Conservation (phyloP, 1,140 invertebrate species). For the Coptotermes formosanus region DNA sequence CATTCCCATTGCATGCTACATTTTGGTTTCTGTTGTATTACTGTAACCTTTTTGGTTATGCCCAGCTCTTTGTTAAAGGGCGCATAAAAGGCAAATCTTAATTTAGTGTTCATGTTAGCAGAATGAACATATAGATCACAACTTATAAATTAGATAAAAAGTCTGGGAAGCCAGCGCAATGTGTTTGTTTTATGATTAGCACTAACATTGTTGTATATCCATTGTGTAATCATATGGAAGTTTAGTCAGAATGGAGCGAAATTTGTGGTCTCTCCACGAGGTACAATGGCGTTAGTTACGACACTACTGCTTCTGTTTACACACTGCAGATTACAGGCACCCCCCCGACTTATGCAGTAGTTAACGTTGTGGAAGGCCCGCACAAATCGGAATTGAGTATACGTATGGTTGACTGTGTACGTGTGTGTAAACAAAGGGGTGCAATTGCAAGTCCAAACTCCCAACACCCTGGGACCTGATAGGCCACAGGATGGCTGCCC, state of each 20-base stretch:
- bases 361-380: no score
- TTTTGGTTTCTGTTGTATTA: constrained; percentile 17
- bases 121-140: background rate
- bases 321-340: no score
- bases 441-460: no score
- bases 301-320: background rate
- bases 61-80: background rate
- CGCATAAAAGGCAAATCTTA: background rate
- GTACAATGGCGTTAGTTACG: background rate
- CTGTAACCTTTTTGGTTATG: background rate
- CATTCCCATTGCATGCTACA: background rate
- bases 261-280: background rate
- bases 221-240: background rate
- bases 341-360: no score
- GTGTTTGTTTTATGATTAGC: constrained; percentile 4
- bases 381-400: no score
- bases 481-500: no score
- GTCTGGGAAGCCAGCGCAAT: background rate
- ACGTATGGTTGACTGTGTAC: no score
- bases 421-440: no score
- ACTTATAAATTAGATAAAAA: background rate
- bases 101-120: constrained; percentile 19
- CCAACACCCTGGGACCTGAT: no score
- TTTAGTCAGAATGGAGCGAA: constrained; percentile 1
- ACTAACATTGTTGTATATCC: constrained; percentile 1